These are phyloP conservation scores for Leptothorax acervorum DNA, from an alignment of 2,888 invertebrate genomes.

Conservation along the genomic window DNA sequence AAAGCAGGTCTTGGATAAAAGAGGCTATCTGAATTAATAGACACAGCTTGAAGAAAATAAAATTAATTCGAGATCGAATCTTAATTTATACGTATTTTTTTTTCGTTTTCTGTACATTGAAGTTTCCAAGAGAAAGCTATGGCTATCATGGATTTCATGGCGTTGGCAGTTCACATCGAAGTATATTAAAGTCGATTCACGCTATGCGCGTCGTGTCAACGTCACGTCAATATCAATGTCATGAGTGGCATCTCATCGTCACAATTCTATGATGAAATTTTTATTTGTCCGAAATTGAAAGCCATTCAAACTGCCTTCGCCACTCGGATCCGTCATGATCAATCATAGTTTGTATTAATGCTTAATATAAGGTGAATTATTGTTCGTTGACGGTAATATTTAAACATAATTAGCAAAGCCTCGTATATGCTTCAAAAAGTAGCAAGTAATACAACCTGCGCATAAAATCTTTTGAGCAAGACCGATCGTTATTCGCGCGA, in stretches of 20 bases:
- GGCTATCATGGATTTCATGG: neutral
- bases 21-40: neutral
- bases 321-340: neutral
- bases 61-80: neutral
- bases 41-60: neutral
- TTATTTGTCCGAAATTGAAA: slow-evolving; percentile 26
- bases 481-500: neutral
- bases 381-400: neutral
- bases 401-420: neutral
- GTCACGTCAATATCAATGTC: slow-evolving; percentile 25
- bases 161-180: neutral
- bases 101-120: neutral
- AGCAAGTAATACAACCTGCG: neutral
- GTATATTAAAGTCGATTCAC: slow-evolving; percentile 29
- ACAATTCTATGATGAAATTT: slow-evolving; percentile 24
- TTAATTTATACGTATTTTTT: neutral
- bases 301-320: slow-evolving; percentile 1
- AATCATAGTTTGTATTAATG: slow-evolving; percentile 9
- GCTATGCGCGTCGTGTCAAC: slow-evolving; percentile 11
- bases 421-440: neutral
- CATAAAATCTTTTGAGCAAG: neutral
- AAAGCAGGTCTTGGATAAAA: neutral
- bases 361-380: neutral
- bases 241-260: neutral
- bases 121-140: neutral